Conservation (phyloP, 2,113 vertebrate genomes). For the Ranitomeya variabilis region DNA sequence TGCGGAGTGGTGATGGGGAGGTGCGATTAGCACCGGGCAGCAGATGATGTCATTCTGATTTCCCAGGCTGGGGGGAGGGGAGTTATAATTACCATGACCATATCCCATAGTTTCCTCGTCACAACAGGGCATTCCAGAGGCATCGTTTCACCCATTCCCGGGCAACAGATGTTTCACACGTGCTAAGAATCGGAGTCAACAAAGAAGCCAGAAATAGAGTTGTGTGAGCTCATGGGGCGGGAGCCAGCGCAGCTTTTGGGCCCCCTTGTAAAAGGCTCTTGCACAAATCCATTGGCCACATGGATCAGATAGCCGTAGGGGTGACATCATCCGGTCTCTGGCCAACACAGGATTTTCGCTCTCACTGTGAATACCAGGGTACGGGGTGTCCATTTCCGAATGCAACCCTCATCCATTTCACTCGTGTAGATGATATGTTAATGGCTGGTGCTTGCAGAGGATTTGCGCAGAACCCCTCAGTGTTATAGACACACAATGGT, state of each 20-base stretch:
- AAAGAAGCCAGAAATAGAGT: slow-evolving; percentile 57
- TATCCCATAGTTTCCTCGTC: slow-evolving; percentile 59
- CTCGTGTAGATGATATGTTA: slow-evolving; percentile 31
- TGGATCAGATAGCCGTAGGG: slow-evolving; percentile 55
- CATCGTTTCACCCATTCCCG: slow-evolving; percentile 58
- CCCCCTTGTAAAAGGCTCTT: slow-evolving; percentile 44
- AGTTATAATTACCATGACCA: slow-evolving; percentile 56
- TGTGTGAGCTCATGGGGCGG: slow-evolving; percentile 56
- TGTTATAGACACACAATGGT: background rate
- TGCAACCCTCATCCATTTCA: slow-evolving; percentile 34
- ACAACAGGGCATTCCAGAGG: slow-evolving; percentile 58
- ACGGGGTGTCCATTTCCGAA: slow-evolving; percentile 53
- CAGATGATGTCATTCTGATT: slow-evolving; percentile 54
- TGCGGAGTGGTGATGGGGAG: background rate
- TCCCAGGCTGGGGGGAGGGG: slow-evolving; percentile 54
- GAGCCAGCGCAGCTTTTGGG: slow-evolving; percentile 44
- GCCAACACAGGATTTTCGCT: slow-evolving; percentile 54
- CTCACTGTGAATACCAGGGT: slow-evolving; percentile 55
- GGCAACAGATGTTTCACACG: slow-evolving; percentile 59
- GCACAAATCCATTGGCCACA: slow-evolving; percentile 57
- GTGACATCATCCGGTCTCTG: slow-evolving; percentile 52
- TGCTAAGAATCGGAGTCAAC: slow-evolving; percentile 55
- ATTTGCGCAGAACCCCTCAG: background rate
- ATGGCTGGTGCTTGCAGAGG: slow-evolving; percentile 32
- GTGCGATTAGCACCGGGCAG: slow-evolving; percentile 9